A percentile compares a stretch with the other conserved stretches of the same genome.
phyloP scores from a whole-genome alignment of 2,797 vertebrate species.

The Heliangelus exortis region DNA sequence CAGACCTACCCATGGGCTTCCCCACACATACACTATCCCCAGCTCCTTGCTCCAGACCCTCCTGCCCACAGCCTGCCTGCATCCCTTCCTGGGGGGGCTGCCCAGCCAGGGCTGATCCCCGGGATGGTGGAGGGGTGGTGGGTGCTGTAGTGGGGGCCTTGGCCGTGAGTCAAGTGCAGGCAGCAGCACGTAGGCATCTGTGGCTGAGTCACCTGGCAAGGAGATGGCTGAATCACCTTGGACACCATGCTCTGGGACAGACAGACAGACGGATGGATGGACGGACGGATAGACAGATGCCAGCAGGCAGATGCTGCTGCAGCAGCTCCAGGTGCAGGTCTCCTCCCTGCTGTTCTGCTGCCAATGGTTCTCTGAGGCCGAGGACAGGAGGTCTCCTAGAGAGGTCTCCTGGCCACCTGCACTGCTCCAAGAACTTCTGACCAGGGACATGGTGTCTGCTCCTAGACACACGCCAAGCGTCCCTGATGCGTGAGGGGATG shows the following conservation, averaged over 20 bases:
- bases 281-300: neutral
- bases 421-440: accelerated
- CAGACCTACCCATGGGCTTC: accelerated
- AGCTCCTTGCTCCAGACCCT: no score
- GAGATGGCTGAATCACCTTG: neutral
- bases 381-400: accelerated
- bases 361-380: accelerated
- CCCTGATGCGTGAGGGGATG: accelerated
- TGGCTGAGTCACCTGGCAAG: neutral
- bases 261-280: neutral
- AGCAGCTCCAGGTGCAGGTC: neutral
- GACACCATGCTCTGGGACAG: neutral
- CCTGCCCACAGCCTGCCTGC: no score
- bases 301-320: neutral
- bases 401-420: accelerated
- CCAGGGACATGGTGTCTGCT: accelerated
- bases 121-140: no score
- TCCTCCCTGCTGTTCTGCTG: accelerated
- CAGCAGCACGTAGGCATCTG: neutral
- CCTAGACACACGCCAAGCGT: accelerated
- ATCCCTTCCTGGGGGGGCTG: no score
- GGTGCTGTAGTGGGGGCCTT: neutral
- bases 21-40: neutral
- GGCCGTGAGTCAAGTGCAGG: neutral
- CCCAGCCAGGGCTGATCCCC: no score